phyloP scores from a whole-genome alignment of 2,888 invertebrate species.

The Onchidella celtica region DNA sequence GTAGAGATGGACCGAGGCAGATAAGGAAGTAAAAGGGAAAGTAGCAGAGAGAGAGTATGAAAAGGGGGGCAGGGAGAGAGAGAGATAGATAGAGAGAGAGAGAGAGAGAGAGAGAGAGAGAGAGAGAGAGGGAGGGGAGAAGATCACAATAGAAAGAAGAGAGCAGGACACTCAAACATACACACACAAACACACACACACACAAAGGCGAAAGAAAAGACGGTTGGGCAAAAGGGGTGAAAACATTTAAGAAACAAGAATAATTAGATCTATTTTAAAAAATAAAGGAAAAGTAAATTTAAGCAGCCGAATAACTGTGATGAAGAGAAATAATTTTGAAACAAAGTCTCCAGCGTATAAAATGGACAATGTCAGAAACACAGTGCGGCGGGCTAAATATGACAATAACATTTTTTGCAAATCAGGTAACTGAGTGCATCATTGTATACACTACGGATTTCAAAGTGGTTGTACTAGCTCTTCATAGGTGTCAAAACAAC shows the following conservation, averaged over 20 bases:
- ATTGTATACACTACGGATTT: too few species aligned
- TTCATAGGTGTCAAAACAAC: too few species aligned
- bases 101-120: not conserved
- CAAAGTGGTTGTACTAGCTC: too few species aligned
- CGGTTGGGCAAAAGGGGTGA: not conserved
- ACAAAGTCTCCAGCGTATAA: too few species aligned
- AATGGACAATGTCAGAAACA: too few species aligned
- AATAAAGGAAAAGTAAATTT: too few species aligned
- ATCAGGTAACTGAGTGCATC: too few species aligned
- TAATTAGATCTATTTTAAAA: too few species aligned
- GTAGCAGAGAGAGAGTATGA: not conserved
- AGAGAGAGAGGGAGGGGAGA: not conserved
- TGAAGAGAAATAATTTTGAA: too few species aligned
- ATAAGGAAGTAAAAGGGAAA: not conserved
- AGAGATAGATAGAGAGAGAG: not conserved
- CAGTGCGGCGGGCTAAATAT: too few species aligned
- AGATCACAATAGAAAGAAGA: not conserved
- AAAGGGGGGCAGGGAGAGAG: not conserved
- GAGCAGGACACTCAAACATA: not conserved
- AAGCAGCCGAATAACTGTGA: too few species aligned
- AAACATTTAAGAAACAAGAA: not conserved
- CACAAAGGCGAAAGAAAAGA: not conserved
- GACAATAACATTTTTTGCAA: too few species aligned
- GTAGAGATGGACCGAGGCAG: conserved; percentile 14
- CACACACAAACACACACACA: not conserved